These are phyloP conservation scores for Drosophila emarginata DNA, from an alignment of 2,888 invertebrate species.

Conservation along the genomic window DNA sequence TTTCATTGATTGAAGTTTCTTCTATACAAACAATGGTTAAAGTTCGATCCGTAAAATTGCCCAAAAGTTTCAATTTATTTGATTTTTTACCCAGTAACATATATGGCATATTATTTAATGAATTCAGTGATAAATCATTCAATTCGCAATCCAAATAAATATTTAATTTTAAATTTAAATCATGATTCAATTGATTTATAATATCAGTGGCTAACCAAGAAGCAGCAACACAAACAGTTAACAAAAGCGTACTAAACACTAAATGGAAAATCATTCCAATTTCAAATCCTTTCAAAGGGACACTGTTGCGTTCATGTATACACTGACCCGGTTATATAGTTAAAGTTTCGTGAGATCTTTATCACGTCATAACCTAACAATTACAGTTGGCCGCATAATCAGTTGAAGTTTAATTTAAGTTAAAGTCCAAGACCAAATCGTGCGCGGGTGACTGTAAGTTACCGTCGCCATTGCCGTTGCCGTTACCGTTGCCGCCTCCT, in stretches of 20 bases:
- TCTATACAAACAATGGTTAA: conserved; percentile 53
- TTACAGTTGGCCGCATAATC: conserved; percentile 31
- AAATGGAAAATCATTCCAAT: conserved; percentile 15
- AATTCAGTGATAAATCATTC: background rate
- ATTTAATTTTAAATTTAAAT: conserved; percentile 11
- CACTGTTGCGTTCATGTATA: conserved; percentile 24
- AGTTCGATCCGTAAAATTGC: conserved; percentile 50
- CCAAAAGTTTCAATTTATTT: conserved; percentile 23
- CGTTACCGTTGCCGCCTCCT: conserved; percentile 16
- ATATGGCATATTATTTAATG: background rate
- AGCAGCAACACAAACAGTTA: background rate
- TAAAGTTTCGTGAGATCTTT: conserved; percentile 31
- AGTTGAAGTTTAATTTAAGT: conserved; percentile 21
- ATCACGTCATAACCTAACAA: conserved; percentile 38
- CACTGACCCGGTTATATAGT: conserved; percentile 26
- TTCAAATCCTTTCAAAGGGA: conserved; percentile 25
- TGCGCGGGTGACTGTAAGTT: conserved; percentile 20
- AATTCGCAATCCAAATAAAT: conserved; percentile 27
- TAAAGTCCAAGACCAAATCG: conserved; percentile 43
- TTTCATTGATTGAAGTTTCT: background rate
- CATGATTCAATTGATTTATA: conserved; percentile 20
- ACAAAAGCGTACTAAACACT: background rate
- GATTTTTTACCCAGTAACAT: background rate
- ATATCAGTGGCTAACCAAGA: conserved; percentile 14
- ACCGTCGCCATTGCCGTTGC: conserved; percentile 11